Base-by-base conservation (phyloP, 2,888 invertebrate species). In the Anticlea derivata region DNA sequence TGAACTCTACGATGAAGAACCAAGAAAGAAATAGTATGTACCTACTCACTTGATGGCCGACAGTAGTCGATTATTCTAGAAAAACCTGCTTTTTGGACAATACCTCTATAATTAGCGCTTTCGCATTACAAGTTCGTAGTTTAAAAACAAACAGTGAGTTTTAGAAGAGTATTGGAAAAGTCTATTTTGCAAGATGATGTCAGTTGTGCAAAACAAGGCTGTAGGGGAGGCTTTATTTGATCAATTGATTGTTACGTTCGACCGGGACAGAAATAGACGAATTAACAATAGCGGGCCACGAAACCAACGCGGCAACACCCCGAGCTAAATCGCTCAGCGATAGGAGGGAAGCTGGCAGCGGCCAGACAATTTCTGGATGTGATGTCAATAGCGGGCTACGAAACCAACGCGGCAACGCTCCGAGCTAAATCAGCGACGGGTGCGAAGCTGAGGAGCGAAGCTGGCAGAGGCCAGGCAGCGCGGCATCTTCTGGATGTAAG, bases 191-290 rank as follows among this genome's bases (percentile, higher is more conserved):
- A 12, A 29, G 29, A 41, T 51, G 50, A 59, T 53, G 50, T 51
- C 40, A 47, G 37, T 33, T 8, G 39, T 20, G 38, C 46, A 31
- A 47, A 57, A 51, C 45, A 48, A 54, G 34, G 29, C 39, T 48
- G 6, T 23, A 34, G 23, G 12, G 24, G 37, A 39, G 49, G 44
- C 49, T 47, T 50, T 62, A 56, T 65, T 63, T 58, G 53, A 58
- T 37, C 58, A 50, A 65, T 62, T 54, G 57, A 53, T 58, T 37
- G 46, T 45, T 48, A 60, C 44, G 41, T 50, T 35, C 26, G 20
- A 44, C 17, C 22, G 23, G 34, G 48, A 37, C 38, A 51, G 45
- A 54, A 58, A 58, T 55, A 58, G 49, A 51, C 24, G 31, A 38
- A 51, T 34, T 12, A 53, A 26, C 40, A 45, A 13, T 7, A n/a